These are phyloP conservation scores for Cacoxenus indagator DNA, from an alignment of 2,888 invertebrate species.

Conservation along the genomic window DNA sequence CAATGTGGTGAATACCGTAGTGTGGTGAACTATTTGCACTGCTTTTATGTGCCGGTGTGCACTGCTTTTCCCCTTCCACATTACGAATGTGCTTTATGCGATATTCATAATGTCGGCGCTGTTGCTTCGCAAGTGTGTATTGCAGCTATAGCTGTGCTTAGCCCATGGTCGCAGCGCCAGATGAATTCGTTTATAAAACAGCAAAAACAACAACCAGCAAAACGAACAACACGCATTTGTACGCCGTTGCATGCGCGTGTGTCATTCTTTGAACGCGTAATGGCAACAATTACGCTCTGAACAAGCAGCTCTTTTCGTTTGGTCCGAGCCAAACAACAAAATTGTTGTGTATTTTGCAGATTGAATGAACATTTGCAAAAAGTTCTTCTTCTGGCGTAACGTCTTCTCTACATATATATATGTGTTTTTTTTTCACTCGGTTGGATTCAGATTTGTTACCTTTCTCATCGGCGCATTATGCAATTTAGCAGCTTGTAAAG, in stretches of 20 bases:
- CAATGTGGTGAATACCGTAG: no score
- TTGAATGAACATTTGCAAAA: not conserved
- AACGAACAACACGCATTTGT: not conserved
- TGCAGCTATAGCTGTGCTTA: no score
- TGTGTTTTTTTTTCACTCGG: not conserved
- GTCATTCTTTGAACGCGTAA: slow-evolving; percentile 4
- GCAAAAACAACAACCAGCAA: not conserved
- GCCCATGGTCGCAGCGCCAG: no score
- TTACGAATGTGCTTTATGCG: no score
- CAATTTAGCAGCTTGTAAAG: slow-evolving; percentile 63
- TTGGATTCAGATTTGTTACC: not conserved
- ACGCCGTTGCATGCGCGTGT: slow-evolving; percentile 9
- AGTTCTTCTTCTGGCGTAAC: slow-evolving; percentile 8
- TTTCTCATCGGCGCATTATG: slow-evolving; percentile 53
- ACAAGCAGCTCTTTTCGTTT: not conserved
- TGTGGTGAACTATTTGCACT: no score
- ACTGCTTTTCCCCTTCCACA: no score
- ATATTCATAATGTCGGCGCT: no score
- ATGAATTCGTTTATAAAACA: no score
- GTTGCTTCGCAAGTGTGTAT: no score
- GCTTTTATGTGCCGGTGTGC: no score
- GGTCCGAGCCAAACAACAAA: not conserved
- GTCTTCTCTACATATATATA: not conserved
- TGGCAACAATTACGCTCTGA: slow-evolving; percentile 5
- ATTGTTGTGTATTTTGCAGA: not conserved